Evolutionary conservation across 2,797 vertebrate species (phyloP).

Genomic region (Oreortyx pictus): DNA sequence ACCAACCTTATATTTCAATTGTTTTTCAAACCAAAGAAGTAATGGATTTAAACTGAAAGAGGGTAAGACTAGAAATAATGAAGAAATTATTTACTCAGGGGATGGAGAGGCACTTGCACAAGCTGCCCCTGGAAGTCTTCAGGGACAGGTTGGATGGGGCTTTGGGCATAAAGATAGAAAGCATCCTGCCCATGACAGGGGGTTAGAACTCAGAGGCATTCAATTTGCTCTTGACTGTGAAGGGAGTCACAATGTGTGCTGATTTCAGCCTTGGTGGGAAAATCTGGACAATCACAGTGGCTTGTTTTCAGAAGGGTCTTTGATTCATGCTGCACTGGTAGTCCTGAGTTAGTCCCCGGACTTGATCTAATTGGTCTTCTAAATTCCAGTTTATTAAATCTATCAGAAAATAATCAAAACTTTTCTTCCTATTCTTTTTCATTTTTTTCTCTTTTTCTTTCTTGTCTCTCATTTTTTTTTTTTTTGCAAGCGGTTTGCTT

Average conservation of each 20-base stretch:
- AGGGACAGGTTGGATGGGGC: no score
- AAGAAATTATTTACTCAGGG: no score
- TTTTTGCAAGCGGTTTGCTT: conserved; percentile 36
- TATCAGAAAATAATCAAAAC: conserved; percentile 48
- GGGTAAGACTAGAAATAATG: no score
- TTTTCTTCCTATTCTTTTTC: not conserved
- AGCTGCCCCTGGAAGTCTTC: no score
- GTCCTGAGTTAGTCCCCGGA: conserved; percentile 17
- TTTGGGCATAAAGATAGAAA: no score
- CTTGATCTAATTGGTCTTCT: not conserved
- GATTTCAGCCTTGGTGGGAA: not conserved
- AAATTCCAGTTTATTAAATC: conserved; percentile 53
- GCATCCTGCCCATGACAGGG: no score
- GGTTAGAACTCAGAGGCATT: not conserved
- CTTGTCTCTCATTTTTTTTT: not conserved
- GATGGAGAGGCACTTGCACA: no score
- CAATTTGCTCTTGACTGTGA: not conserved
- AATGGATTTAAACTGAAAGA: no score
- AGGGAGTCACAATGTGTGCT: not conserved
- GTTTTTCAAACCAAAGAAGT: no score
- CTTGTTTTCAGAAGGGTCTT: not conserved
- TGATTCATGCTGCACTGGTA: conserved; percentile 44
- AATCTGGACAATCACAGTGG: not conserved
- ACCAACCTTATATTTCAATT: no score
- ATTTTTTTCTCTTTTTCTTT: not conserved